Conservation (phyloP, 2,888 invertebrate genomes). For the Aspidiotus destructor region DNA sequence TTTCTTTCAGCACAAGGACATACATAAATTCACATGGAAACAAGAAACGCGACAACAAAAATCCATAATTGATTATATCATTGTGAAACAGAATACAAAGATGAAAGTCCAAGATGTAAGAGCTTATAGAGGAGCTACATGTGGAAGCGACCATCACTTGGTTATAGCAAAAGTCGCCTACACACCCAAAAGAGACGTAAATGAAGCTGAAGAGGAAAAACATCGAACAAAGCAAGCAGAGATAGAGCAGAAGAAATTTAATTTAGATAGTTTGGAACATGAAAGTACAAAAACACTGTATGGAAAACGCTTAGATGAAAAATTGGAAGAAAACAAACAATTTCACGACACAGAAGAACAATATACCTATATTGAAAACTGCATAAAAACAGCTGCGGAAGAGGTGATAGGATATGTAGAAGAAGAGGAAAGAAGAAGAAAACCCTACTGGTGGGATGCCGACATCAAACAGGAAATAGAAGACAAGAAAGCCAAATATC, state of each 20-base stretch:
- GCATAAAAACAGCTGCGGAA: background rate
- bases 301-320: background rate
- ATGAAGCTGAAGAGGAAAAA: background rate
- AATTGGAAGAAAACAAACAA: background rate
- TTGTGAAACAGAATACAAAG: background rate
- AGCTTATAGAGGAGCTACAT: background rate
- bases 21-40: background rate
- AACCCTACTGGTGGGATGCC: conserved; percentile 1
- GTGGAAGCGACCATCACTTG: background rate
- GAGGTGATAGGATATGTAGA: background rate
- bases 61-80: background rate
- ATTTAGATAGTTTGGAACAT: background rate
- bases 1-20: background rate
- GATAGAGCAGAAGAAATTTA: background rate
- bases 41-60: background rate
- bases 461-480: too few species aligned
- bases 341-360: background rate
- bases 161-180: too few species aligned
- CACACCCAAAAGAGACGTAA: background rate
- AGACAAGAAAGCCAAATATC: too few species aligned
- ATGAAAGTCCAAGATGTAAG: background rate
- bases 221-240: background rate
- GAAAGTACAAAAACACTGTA: background rate
- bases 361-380: background rate
- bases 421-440: background rate